A percentile compares a stretch with the other conserved stretches of the same genome.
Evolutionary conservation across 2,888 invertebrate genomes (phyloP).

Genomic region (Acanthopleura granulata): DNA sequence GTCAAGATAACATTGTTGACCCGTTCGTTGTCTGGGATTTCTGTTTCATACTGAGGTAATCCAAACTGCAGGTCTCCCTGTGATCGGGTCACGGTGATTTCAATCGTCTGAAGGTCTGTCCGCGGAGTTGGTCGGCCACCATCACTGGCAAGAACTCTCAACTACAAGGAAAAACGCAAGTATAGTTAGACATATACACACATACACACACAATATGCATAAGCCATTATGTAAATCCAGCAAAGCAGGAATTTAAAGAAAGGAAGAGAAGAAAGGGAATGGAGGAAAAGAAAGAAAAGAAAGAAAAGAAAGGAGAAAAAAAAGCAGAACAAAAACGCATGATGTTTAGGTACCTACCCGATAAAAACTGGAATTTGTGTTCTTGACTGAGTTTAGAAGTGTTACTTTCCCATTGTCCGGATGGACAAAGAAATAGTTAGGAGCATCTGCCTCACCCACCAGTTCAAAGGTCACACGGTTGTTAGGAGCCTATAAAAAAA

Average conservation of each 20-base stretch:
- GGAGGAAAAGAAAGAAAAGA: too few species aligned
- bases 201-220: neutral
- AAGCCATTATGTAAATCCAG: too few species aligned
- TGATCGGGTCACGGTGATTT: slow-evolving; percentile 51
- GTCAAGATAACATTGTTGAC: slow-evolving; percentile 37
- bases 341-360: slow-evolving; percentile 34
- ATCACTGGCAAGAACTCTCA: slow-evolving; percentile 52
- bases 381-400: slow-evolving; percentile 19
- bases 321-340: neutral
- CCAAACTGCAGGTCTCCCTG: slow-evolving; percentile 46
- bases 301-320: neutral
- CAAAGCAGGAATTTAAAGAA: too few species aligned
- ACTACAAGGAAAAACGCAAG: slow-evolving; percentile 32
- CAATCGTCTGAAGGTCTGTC: slow-evolving; percentile 40
- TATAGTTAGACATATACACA: too few species aligned
- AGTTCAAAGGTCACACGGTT: slow-evolving; percentile 37
- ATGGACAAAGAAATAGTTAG: slow-evolving; percentile 41
- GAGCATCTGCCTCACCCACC: slow-evolving; percentile 39
- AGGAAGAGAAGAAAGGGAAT: too few species aligned
- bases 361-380: slow-evolving; percentile 30
- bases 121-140: slow-evolving; percentile 47
- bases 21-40: slow-evolving; percentile 44
- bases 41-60: slow-evolving; percentile 40
- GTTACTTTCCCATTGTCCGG: slow-evolving; percentile 29
- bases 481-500: slow-evolving; percentile 38